Conservation (phyloP, 2,888 invertebrate genomes). For the Ormia ochracea region DNA sequence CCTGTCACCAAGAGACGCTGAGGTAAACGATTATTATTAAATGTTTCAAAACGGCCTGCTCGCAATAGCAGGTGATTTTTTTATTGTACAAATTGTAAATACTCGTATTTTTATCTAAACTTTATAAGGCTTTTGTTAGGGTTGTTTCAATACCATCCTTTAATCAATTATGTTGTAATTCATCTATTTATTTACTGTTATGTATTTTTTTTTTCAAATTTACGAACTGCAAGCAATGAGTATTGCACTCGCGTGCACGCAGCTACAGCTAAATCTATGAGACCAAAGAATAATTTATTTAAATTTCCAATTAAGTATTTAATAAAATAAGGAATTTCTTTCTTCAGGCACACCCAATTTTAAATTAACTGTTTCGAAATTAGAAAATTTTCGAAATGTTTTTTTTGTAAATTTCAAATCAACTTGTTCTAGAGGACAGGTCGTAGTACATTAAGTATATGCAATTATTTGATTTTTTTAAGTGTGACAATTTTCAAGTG, state of each 20-base stretch:
- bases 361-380: too few species aligned
- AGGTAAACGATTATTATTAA: slow-evolving; percentile 16
- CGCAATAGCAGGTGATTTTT: slow-evolving; percentile 56
- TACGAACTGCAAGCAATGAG: not conserved
- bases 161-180: slow-evolving; percentile 21
- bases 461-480: not conserved
- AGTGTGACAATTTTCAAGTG: not conserved
- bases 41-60: slow-evolving; percentile 23
- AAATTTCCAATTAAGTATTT: not conserved
- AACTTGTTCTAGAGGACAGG: slow-evolving; percentile 15
- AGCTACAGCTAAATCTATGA: slow-evolving; percentile 69
- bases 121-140: slow-evolving; percentile 4
- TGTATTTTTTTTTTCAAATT: slow-evolving; percentile 34
- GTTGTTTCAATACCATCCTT: slow-evolving; percentile 23
- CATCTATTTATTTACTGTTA: too few species aligned
- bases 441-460: not conserved
- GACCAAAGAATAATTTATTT: slow-evolving; percentile 70
- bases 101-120: slow-evolving; percentile 7
- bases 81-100: slow-evolving; percentile 60
- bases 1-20: not conserved
- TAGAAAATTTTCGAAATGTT: not conserved
- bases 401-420: slow-evolving; percentile 8
- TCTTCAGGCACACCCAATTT: not conserved
- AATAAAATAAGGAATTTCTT: not conserved
- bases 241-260: too few species aligned